Base-by-base conservation (phyloP, 2,888 invertebrate genomes). In the Dexiosoma caninum region DNA sequence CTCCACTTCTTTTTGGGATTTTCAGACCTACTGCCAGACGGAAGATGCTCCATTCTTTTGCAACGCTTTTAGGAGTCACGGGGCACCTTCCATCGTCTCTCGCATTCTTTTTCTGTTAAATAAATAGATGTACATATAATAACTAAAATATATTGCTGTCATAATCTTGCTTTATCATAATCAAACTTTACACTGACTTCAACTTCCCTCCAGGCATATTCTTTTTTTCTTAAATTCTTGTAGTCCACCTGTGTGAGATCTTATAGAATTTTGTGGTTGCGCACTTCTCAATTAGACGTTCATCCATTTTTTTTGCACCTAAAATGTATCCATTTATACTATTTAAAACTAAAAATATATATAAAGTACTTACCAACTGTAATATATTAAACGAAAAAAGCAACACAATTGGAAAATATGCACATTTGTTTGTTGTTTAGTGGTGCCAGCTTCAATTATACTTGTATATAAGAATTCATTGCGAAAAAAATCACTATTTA, bases 251-350 rank as follows among this genome's bases (percentile, higher is more conserved):
- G 16, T 16, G 16, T 9, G 16, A 40, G 37, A 40, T 40, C 37
- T 12, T n/a, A 40, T 40, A n/a, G n/a, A 2, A 40, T 40, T 2
- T 12, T n/a, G 6, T 40, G 37, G 37, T 19, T n/a, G 53, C 32
- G 53, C 32, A 55, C 32, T 30, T 55, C 53, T 55, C 53, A 16
- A 55, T 55, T 14, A 55, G 30, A 12, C n/a, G n/a, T 53, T 53
- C 51, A 12, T 53, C 37, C 37, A 40, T 40, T 40, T 40, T n/a
- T 40, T 40, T 40, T 40, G n/a, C n/a, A 40, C 37, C 37, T 40
- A n/a, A 40, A 40, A 40, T 40, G n/a, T 40, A 32, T 32, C n/a
- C n/a, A n/a, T n/a, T n/a, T n/a, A n/a, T n/a, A n/a, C n/a, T n/a
- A n/a, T n/a, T n/a, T n/a, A n/a, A n/a, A n/a, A n/a, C n/a, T n/a